phyloP scores from a whole-genome alignment of 2,797 vertebrate species.

The Acrossocheilus wenchowensis region DNA sequence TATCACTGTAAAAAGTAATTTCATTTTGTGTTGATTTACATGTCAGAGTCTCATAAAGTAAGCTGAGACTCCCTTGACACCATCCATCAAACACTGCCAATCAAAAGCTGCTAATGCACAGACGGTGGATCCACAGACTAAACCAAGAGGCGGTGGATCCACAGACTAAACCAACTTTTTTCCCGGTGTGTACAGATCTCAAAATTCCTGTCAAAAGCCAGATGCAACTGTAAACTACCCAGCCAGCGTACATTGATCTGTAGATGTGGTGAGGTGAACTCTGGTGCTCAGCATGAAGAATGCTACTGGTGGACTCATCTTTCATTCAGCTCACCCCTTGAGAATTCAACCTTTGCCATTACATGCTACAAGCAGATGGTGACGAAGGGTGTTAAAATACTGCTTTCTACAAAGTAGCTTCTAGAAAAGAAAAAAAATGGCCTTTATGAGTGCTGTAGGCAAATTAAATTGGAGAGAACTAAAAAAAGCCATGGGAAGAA shows the following conservation, averaged over 20 bases:
- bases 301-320: constrained; percentile 61
- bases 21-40: neutral
- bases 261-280: neutral
- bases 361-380: constrained; percentile 73
- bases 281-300: constrained; percentile 63
- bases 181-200: neutral
- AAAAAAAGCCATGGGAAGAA: neutral
- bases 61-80: neutral
- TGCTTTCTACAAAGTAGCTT: constrained; percentile 56
- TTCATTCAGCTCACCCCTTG: constrained; percentile 59
- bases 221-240: neutral
- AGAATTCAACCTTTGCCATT: constrained; percentile 68
- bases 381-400: constrained; percentile 61
- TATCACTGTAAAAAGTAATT: neutral
- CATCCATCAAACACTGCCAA: neutral
- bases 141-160: neutral
- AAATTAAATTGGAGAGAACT: constrained; percentile 5
- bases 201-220: neutral
- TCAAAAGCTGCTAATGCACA: constrained; percentile 2
- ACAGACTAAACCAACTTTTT: neutral
- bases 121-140: neutral
- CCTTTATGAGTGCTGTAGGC: neutral
- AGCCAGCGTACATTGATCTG: neutral
- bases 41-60: neutral
- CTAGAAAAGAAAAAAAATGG: constrained; percentile 51